A percentile compares a stretch with the other conserved stretches of the same genome.
Conservation (phyloP, 2,888 invertebrate genomes). For the Pharmacophagus antenor region DNA sequence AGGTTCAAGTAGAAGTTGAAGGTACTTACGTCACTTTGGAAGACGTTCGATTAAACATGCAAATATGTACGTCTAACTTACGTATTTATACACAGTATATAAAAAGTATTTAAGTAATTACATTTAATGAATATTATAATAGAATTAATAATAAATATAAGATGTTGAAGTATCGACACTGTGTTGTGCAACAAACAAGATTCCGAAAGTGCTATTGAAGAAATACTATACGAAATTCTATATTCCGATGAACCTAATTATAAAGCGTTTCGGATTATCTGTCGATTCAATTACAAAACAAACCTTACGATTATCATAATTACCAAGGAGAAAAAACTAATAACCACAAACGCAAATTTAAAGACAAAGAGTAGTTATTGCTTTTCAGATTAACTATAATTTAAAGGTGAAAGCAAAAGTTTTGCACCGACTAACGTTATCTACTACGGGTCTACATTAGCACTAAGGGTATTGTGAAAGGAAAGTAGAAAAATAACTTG, state of each 20-base stretch:
- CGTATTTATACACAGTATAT: slow-evolving; percentile 52
- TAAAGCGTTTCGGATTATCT: slow-evolving; percentile 78
- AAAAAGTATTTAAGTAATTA: slow-evolving; percentile 47
- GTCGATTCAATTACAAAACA: slow-evolving; percentile 61
- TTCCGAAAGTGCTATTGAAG: slow-evolving; percentile 61
- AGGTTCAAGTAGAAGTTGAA: slow-evolving; percentile 28
- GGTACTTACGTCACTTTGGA: slow-evolving; percentile 76
- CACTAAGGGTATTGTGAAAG: slow-evolving; percentile 64
- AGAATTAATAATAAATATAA: slow-evolving; percentile 43
- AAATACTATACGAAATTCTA: slow-evolving; percentile 72
- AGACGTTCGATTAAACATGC: slow-evolving; percentile 78
- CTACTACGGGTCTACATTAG: slow-evolving; percentile 40
- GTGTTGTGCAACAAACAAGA: slow-evolving; percentile 70
- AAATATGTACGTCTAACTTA: slow-evolving; percentile 70
- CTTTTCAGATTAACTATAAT: slow-evolving; percentile 18
- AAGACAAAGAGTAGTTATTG: slow-evolving; percentile 30
- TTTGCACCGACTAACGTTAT: slow-evolving; percentile 40
- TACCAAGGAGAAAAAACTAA: slow-evolving; percentile 35
- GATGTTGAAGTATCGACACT: slow-evolving; percentile 42
- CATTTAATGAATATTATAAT: slow-evolving; percentile 41
- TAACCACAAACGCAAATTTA: slow-evolving; percentile 14
- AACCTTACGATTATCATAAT: slow-evolving; percentile 51
- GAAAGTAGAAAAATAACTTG: slow-evolving; percentile 79
- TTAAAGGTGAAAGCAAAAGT: slow-evolving; percentile 40
- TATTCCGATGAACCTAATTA: slow-evolving; percentile 77